Base-by-base conservation (phyloP, 2,113 vertebrate genomes). In the Ctenodactylus gundi region DNA sequence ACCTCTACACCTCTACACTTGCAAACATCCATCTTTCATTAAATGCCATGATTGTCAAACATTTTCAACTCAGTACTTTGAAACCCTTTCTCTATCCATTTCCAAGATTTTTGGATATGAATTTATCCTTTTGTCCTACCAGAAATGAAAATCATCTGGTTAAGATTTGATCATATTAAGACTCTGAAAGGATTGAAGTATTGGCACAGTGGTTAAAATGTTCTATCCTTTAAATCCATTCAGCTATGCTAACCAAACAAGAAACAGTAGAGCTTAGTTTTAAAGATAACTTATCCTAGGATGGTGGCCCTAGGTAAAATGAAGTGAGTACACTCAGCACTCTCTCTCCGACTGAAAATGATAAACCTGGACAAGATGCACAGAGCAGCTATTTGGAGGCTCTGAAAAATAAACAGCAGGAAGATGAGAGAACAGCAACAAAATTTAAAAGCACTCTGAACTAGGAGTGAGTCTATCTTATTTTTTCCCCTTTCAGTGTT, bases 221-320 rank as follows among this genome's bases (percentile, higher is more conserved):
- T 95, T 70, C 84, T 27, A 70, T 82, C 9, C 39, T 70, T 94
- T 62, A 85, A 76, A 82, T 90, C 53, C 49, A 90, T 51, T 93
- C 77, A 64, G 34, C 41, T n/a, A n/a, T 91, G 53, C 34, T 68
- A 90, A 88, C 39, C n/a, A 70, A 44, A 4, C 41, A 84, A 91
- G 34, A 68, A 88, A 91, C 62, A 88, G 11, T 93, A 64, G 20
- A 94, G 65, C 58, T 80, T 67, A 65, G 64, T 68, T 95, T 88
- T 84, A 68, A 62, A 77, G 83, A 44, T 49, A 94, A 73, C 49
- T 39, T 27, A 87, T 44, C 76, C 34, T 73, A 84, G 36, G 4
- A 78, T 25, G 14, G 15, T 70, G 6, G 31, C 53, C 9, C 7
- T 41, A 36, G 29, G 12, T 83, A 91, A 93, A 6, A 88, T 53